Evolutionary conservation across 2,888 invertebrate genomes (phyloP), one percentile per base, ranked within the genome.

Genomic region (Apodemia duryi): DNA sequence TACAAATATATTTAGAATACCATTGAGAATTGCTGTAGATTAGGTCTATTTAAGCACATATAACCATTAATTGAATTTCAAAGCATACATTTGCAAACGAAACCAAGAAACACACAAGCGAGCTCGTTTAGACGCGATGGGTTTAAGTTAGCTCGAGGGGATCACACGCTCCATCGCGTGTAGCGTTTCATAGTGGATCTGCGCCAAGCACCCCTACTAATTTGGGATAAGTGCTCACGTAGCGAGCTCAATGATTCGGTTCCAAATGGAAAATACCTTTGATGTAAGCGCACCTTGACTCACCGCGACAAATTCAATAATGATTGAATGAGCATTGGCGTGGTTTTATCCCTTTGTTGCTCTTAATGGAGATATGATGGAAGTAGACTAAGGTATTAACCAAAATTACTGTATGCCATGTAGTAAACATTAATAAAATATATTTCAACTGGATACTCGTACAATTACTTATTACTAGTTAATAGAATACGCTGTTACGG

Each of bases 201-300:
- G 67, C 74, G 73, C 72, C 72, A 74, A 76, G 69, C 77, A 71
- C 77, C 77, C 77, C 78, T 80, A 83, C 84, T 86, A 87, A 86
- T 88, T 86, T 83, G 80, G 81, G 84, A 83, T 85, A 86, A 86
- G 85, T 84, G 84, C 82, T 85, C 84, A 85, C 84, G 85, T 84
- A 81, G 75, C 77, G 70, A 72, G 76, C 76, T 80, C 81, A 81
- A 75, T 80, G 78, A 77, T 78, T 80, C 77, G 75, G 75, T 62
- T 62, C 61, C 62, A 66, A 68, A 61, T 61, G 63, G 57, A 54
- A 62, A 62, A 61, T 65, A 65, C 61, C 64, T 65, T 61, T 61
- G 64, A 65, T 61, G 61, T 65, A 62, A 62, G 57, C 62, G 46
- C 62, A 61, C 64, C 64, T 65, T 61, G 64, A 65, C 61, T 65